phyloP scores from a whole-genome alignment of 2,113 vertebrate species.

The Phrynocephalus versicolor region DNA sequence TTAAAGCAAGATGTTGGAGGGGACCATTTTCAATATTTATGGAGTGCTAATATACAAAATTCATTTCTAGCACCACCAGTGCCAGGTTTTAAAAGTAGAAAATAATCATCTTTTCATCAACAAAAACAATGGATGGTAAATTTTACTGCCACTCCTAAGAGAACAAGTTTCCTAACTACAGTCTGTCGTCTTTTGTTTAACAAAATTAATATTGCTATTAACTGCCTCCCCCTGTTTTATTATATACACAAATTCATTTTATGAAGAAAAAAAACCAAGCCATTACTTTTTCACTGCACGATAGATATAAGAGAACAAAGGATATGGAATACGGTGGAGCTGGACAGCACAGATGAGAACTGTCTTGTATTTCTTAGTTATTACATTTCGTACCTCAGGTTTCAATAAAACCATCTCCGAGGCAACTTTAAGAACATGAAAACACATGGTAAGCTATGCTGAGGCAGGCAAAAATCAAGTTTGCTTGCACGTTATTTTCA shows the following conservation, averaged over 20 bases:
- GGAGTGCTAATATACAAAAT: conserved; percentile 16
- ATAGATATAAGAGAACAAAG: not conserved
- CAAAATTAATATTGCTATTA: conserved; percentile 11
- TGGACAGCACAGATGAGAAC: too few species aligned
- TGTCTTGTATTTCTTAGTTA: too few species aligned
- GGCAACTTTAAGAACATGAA: too few species aligned
- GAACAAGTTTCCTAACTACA: not conserved
- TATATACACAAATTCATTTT: not conserved
- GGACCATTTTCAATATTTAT: conserved; percentile 26
- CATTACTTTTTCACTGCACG: not conserved
- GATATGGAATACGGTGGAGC: not conserved
- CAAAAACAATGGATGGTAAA: conserved; percentile 1
- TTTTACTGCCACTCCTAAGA: conserved; percentile 14
- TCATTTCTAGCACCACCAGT: conserved; percentile 39
- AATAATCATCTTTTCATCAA: conserved; percentile 30
- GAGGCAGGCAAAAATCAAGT: too few species aligned
- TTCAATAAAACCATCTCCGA: too few species aligned
- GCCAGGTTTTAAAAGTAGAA: conserved; percentile 26
- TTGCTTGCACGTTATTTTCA: too few species aligned
- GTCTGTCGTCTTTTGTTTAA: conserved; percentile 3
- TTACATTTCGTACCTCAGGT: too few species aligned
- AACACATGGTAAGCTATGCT: too few species aligned
- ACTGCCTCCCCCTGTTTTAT: not conserved
- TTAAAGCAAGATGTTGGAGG: conserved; percentile 35
- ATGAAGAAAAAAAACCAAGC: not conserved